These are phyloP conservation scores for Caranx ignobilis DNA, from an alignment of 2,113 vertebrate species.

Conservation along the genomic window DNA sequence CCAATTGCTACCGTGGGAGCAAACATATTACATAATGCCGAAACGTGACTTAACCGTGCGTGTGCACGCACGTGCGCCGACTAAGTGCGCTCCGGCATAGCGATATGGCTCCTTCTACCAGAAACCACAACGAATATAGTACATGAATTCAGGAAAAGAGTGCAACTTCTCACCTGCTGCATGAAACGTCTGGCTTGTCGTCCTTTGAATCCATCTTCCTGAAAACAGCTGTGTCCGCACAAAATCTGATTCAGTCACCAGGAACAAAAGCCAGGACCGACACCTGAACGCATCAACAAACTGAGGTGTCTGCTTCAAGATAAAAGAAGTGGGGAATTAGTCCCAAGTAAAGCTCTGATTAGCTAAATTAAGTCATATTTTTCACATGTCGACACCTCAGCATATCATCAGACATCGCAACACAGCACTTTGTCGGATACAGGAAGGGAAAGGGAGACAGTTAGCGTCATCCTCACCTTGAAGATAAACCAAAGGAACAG, in stretches of 20 bases:
- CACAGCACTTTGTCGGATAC: background rate
- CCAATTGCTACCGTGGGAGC: too few species aligned
- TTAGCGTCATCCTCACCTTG: constrained; percentile 3
- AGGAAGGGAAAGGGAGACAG: background rate
- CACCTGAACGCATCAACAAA: background rate
- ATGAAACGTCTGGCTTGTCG: background rate
- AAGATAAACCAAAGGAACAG: background rate
- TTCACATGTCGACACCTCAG: background rate
- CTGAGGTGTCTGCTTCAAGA: background rate
- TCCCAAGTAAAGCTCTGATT: background rate
- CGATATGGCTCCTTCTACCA: too few species aligned
- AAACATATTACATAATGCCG: too few species aligned
- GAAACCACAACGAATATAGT: background rate
- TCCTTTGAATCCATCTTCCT: constrained; percentile 62
- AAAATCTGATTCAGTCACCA: background rate
- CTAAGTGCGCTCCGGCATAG: too few species aligned
- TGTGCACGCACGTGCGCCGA: too few species aligned
- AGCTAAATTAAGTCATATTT: background rate
- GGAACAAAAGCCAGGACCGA: background rate
- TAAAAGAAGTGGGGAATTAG: background rate
- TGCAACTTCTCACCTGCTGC: constrained; percentile 51
- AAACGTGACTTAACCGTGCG: too few species aligned
- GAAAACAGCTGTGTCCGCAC: background rate
- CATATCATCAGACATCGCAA: background rate
- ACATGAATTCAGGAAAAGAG: background rate